Percentiles rank a stretch among this genome's conserved stretches.
phyloP scores from a whole-genome alignment of 2,113 vertebrate species.

The Bostrychus sinensis region DNA sequence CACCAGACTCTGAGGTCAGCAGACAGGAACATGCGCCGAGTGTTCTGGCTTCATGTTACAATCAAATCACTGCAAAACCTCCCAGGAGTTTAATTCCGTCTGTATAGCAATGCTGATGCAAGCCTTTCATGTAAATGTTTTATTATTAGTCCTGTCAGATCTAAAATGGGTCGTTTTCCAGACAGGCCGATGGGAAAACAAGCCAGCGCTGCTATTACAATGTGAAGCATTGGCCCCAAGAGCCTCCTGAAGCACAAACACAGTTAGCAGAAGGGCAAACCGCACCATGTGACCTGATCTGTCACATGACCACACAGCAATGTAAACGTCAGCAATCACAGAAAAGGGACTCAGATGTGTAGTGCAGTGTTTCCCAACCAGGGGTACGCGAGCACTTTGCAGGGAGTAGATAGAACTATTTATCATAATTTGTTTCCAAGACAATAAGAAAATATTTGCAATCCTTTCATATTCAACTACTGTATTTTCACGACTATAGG shows the following conservation, averaged over 20 bases:
- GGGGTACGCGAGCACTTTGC: too few species aligned
- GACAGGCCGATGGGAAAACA: conserved; percentile 37
- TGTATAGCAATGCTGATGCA: conserved; percentile 18
- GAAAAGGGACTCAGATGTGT: too few species aligned
- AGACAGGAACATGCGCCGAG: conserved; percentile 39
- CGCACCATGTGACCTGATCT: conserved; percentile 15
- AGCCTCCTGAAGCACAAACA: conserved; percentile 52
- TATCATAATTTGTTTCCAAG: too few species aligned
- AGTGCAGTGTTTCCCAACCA: too few species aligned
- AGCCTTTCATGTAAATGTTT: conserved; percentile 20
- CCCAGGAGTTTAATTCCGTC: conserved; percentile 10
- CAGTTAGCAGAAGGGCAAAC: conserved; percentile 17
- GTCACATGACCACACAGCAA: conserved; percentile 1
- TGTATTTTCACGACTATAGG: too few species aligned
- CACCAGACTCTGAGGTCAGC: conserved; percentile 29
- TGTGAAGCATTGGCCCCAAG: conserved; percentile 41
- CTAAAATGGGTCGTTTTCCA: conserved; percentile 51
- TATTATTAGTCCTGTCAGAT: conserved; percentile 45
- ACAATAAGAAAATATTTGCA: too few species aligned
- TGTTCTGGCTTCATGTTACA: conserved; percentile 14
- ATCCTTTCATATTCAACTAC: too few species aligned
- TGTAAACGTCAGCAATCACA: not conserved
- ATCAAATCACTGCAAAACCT: conserved; percentile 39
- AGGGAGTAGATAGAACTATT: too few species aligned
- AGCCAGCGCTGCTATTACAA: conserved; percentile 35